Percentiles rank a stretch among this genome's conserved stretches.
phyloP scores from a whole-genome alignment of 2,888 invertebrate species.

The Salpingus planirostris region DNA sequence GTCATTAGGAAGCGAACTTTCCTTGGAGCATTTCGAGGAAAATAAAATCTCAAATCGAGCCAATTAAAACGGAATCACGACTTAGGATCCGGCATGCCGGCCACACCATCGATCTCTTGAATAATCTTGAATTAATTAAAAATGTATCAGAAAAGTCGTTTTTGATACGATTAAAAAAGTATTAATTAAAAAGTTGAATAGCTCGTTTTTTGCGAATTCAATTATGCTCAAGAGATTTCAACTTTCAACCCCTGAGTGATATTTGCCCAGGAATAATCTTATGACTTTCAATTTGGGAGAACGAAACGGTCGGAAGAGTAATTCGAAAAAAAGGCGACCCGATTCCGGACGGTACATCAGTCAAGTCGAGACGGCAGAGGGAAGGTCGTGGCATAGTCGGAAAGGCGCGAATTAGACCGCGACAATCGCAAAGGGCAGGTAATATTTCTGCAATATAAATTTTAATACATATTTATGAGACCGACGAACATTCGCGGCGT shows the following conservation, averaged over 20 bases:
- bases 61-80: too few relatives aligned
- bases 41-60: too few relatives aligned
- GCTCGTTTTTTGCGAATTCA: slow-evolving; percentile 20
- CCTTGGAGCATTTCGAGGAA: too few relatives aligned
- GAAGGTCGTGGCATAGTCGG: too few relatives aligned
- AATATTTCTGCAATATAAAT: slow-evolving; percentile 37
- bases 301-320: slow-evolving; percentile 12
- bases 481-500: too few relatives aligned
- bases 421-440: slow-evolving; percentile 29
- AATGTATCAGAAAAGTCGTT: too few relatives aligned
- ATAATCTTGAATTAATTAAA: too few relatives aligned
- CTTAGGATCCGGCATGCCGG: too few relatives aligned
- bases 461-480: slow-evolving; percentile 41
- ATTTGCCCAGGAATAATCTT: slow-evolving; percentile 20
- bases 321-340: slow-evolving; percentile 8
- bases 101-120: too few relatives aligned
- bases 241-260: slow-evolving; percentile 23
- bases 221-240: slow-evolving; percentile 23
- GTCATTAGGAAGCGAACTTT: too few relatives aligned
- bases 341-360: slow-evolving; percentile 17
- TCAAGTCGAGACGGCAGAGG: slow-evolving; percentile 13
- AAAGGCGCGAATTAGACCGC: slow-evolving; percentile 28
- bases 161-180: slow-evolving; percentile 23
- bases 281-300: slow-evolving; percentile 22
- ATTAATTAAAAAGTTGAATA: slow-evolving; percentile 24